Conservation (phyloP, 2,797 vertebrate genomes). For the Paedocypris micromegethes region DNA sequence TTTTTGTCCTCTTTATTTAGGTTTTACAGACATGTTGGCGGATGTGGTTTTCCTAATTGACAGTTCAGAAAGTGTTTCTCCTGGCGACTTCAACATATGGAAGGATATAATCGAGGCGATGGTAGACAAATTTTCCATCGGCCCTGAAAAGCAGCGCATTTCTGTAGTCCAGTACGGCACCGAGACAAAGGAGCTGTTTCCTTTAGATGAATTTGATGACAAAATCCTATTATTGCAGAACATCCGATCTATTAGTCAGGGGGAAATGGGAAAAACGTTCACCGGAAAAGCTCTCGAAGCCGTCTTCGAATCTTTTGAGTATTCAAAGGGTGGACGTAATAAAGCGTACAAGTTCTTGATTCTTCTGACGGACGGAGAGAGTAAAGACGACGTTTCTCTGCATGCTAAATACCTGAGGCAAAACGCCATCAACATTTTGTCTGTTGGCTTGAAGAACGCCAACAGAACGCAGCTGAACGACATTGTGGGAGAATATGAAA, state of each 20-base stretch:
- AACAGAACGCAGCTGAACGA: conserved; percentile 66
- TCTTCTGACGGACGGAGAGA: conserved; percentile 74
- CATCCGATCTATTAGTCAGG: conserved; percentile 56
- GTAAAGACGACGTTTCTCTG: conserved; percentile 67
- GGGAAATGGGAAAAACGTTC: conserved; percentile 51
- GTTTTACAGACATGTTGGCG: conserved; percentile 65
- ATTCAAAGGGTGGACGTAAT: conserved; percentile 53
- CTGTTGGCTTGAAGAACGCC: conserved; percentile 72
- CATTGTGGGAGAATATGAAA: conserved; percentile 64
- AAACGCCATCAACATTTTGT: conserved; percentile 64
- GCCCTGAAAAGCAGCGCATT: conserved; percentile 64
- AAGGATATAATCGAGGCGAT: conserved; percentile 67
- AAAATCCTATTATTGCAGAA: conserved; percentile 49
- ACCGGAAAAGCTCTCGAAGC: conserved; percentile 70
- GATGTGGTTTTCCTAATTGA: conserved; percentile 77
- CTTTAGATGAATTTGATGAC: conserved; percentile 56
- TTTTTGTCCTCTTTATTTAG: conserved; percentile 53
- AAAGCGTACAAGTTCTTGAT: conserved; percentile 69
- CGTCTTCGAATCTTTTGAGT: conserved; percentile 48
- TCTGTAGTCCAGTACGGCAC: conserved; percentile 75
- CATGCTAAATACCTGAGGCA: conserved; percentile 66
- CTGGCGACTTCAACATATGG: conserved; percentile 60
- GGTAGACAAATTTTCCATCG: conserved; percentile 64
- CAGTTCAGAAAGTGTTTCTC: conserved; percentile 65
- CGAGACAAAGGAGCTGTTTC: conserved; percentile 57